Evolutionary conservation across 1,140 invertebrate genomes (phyloP).

Genomic region (Pectinophora gossypiella): DNA sequence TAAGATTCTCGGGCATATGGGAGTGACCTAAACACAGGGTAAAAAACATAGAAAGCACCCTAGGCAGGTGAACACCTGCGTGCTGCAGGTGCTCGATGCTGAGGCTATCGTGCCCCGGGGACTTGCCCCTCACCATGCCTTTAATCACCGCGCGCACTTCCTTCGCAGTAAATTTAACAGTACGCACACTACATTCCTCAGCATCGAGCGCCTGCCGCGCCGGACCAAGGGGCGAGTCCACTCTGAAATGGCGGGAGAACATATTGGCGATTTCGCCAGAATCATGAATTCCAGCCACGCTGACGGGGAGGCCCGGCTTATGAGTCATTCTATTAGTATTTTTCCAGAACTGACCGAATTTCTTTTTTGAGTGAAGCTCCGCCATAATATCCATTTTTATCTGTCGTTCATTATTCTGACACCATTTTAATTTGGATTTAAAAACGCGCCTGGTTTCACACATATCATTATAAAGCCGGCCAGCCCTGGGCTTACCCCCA

Average conservation of each 20-base stretch:
- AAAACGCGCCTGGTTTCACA: neutral
- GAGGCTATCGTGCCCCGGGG: conserved; percentile 8
- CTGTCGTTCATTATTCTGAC: conserved; percentile 10
- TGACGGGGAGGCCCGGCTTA: neutral
- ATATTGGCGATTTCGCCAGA: neutral
- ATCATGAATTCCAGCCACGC: neutral
- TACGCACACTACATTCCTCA: neutral
- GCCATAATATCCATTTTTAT: conserved; percentile 8
- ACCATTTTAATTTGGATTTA: conserved; percentile 7
- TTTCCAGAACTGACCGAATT: conserved; percentile 9
- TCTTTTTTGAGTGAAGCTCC: conserved; percentile 1
- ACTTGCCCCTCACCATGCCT: conserved; percentile 5
- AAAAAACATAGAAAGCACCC: conserved; percentile 7
- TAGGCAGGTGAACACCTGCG: conserved; percentile 1
- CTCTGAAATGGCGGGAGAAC: neutral
- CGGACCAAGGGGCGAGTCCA: neutral
- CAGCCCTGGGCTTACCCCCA: neutral
- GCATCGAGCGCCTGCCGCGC: neutral
- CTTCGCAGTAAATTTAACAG: neutral
- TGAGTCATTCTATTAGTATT: neutral
- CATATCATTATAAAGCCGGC: neutral
- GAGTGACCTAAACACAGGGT: conserved; percentile 1
- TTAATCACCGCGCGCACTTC: neutral
- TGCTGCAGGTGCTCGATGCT: conserved; percentile 11
- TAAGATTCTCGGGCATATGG: conserved; percentile 3